phyloP scores from a whole-genome alignment of 2,888 invertebrate genomes.

The Alviniconcha strummeri region DNA sequence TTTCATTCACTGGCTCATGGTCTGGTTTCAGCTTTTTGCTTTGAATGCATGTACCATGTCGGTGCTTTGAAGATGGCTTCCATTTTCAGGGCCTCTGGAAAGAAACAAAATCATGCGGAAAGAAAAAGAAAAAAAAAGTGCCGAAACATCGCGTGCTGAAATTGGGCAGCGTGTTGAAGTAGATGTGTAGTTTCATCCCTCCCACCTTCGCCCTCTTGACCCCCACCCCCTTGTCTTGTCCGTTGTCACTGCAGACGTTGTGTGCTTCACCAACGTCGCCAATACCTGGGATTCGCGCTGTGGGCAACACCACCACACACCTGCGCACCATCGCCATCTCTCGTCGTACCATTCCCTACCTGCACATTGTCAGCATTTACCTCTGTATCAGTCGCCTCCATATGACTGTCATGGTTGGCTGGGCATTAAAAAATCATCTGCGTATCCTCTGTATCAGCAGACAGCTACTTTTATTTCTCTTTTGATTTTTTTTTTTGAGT shows the following conservation, averaged over 20 bases:
- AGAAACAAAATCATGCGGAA: background rate
- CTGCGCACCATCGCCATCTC: no score
- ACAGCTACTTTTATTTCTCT: background rate
- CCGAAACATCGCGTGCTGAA: background rate
- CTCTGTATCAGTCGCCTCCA: background rate
- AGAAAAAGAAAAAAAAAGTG: background rate
- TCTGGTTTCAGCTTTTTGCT: background rate
- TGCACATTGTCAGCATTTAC: no score
- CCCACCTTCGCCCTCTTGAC: background rate
- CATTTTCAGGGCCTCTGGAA: background rate
- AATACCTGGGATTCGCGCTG: conserved; percentile 19
- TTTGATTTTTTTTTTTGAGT: no score
- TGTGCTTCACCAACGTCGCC: background rate
- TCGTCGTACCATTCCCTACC: background rate
- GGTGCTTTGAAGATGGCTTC: background rate
- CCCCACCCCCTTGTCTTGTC: background rate
- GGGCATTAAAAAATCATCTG: background rate
- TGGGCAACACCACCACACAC: background rate
- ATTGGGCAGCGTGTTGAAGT: background rate
- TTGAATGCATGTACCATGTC: background rate
- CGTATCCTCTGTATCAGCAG: background rate
- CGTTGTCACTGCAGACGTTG: background rate
- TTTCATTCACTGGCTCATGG: background rate
- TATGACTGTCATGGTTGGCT: background rate
- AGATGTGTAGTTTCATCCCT: no score